Base-by-base conservation (phyloP, 2,113 vertebrate genomes). In the Hydropotes inermis region DNA sequence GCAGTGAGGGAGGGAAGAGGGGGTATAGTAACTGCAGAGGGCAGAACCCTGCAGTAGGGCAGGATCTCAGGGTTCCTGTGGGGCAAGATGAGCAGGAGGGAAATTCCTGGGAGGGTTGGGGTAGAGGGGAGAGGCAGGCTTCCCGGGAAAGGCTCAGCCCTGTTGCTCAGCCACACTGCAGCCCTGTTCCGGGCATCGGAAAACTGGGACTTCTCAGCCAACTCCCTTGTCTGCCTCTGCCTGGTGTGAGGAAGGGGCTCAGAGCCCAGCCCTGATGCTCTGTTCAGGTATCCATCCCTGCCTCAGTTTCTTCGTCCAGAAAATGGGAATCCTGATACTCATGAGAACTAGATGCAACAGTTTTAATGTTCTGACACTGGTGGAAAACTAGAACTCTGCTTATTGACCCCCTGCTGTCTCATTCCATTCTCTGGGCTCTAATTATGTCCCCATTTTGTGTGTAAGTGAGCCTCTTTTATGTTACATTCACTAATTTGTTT, bases 111-210 rank as follows among this genome's bases (percentile, higher is more conserved):
- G 50, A 61, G 57, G 57, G 11, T 16, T 43, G 50, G n/a, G 16
- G 28, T 11, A 28, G 17, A 19, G 19, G 11, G 28, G 19, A 3
- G 25, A 83, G 79, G 15, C 15, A 83, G 54, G 30, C 79, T 58
- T 82, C 23, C 87, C 1, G 15, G 79, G 79, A 47, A 14, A 47
- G 60, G 84, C 64, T 76, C 2, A 39, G 57, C 60, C 81, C 23
- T 0, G 1, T 5, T 1, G 8, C 81, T 57, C 13, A 11, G 58
- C 27, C 0, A 2, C 7, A 10, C n/a, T 8, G n/a, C 1, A 27
- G 60, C n/a, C 79, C 36, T 39, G 50, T 45, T 14, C 6, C 4
- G 15, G 57, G 60, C 23, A 16, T 54, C 13, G 2, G 84, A 25
- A 50, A 36, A 14, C 19, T 7, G 1, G 70, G 70, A 25, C 15